Evolutionary conservation across 2,888 invertebrate genomes (phyloP).

Genomic region (Eupeodes luniger): DNA sequence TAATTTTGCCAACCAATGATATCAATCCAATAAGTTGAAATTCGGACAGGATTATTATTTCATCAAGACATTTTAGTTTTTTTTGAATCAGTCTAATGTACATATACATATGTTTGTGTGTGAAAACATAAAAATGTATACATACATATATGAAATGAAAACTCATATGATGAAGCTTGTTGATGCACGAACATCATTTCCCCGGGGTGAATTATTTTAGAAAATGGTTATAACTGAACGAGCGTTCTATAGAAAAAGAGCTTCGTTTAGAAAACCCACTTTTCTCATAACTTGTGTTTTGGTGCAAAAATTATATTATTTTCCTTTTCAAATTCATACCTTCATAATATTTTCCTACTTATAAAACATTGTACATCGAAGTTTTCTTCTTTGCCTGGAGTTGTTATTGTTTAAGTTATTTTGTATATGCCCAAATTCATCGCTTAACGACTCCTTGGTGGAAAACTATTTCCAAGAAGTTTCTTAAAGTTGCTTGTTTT

Average conservation of each 20-base stretch:
- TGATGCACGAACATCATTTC: slow-evolving; percentile 19
- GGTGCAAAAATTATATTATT: not conserved
- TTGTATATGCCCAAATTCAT: slow-evolving; percentile 22
- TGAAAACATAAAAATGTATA: not conserved
- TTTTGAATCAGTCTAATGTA: too few species aligned
- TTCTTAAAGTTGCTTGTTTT: slow-evolving; percentile 37
- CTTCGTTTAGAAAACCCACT: not conserved
- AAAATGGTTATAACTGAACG: slow-evolving; percentile 8
- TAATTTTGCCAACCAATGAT: too few species aligned
- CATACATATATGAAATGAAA: not conserved
- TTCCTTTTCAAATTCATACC: slow-evolving; percentile 10
- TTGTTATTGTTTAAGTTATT: slow-evolving; percentile 7
- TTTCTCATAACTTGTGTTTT: not conserved
- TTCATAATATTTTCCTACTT: not conserved
- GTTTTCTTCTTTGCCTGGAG: slow-evolving; percentile 2
- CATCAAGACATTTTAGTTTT: too few species aligned
- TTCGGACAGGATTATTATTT: too few species aligned
- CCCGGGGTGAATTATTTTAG: slow-evolving; percentile 12
- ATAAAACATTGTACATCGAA: slow-evolving; percentile 1
- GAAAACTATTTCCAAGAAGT: slow-evolving; percentile 30
- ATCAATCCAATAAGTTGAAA: too few species aligned
- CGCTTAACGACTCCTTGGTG: slow-evolving; percentile 48
- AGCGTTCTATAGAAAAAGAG: not conserved
- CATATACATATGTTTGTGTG: too few species aligned
- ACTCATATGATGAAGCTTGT: slow-evolving; percentile 1